Evolutionary conservation across 2,113 vertebrate genomes (phyloP).

Genomic region (Odocoileus hemionus): DNA sequence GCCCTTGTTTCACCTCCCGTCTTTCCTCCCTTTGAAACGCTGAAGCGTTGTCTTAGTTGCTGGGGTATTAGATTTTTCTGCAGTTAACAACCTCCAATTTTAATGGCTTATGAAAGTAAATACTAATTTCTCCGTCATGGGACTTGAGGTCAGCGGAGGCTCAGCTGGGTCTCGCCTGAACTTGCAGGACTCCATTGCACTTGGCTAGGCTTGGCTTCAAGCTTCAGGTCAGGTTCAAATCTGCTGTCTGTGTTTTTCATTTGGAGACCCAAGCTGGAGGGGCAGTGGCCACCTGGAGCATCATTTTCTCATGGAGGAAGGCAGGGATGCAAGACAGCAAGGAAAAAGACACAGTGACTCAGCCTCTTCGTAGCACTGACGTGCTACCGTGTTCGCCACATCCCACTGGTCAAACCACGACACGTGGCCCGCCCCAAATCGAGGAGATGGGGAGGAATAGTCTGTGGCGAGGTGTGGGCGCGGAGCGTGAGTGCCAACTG

Average conservation of each 20-base stretch:
- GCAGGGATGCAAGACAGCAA: neutral
- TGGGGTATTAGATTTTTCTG: neutral
- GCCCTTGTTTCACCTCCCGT: neutral
- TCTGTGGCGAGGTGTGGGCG: neutral
- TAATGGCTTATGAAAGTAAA: neutral
- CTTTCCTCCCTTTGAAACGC: neutral
- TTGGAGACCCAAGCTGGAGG: neutral
- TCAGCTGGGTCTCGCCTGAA: neutral
- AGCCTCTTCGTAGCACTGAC: neutral
- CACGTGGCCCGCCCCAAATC: neutral
- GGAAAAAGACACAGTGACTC: neutral
- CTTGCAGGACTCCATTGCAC: neutral
- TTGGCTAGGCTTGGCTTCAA: neutral
- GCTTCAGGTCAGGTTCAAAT: neutral
- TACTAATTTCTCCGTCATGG: neutral
- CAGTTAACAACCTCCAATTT: neutral
- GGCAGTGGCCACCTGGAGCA: neutral
- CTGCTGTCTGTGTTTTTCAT: neutral
- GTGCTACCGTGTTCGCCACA: rapidly evolving
- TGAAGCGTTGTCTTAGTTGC: neutral
- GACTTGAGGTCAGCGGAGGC: neutral
- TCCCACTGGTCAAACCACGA: neutral
- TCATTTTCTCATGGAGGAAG: neutral
- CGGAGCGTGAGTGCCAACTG: neutral
- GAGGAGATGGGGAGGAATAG: neutral